Base-by-base conservation (phyloP, 2,113 vertebrate genomes). In the Perca schrenkii region DNA sequence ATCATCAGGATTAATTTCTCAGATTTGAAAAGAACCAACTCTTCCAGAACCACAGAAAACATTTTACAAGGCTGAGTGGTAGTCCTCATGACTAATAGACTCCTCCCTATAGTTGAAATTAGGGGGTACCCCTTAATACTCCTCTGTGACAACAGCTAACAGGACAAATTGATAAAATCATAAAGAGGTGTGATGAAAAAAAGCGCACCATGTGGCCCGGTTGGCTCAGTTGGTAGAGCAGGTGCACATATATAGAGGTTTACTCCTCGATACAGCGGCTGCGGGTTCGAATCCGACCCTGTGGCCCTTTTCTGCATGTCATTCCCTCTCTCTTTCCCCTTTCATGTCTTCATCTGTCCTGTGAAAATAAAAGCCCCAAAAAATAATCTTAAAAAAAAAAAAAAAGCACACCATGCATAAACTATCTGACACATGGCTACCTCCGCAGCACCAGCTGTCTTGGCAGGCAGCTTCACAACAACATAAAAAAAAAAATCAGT, bases 401-500 rank as follows among this genome's bases (percentile, higher is more conserved):
- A 13, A 52, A 34, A 28, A 50, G 28, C 58, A 34, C 15, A 69
- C 15, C 50, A n/a, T 10, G 19, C 31, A 53, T 21, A 34, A 70
- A 56, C 7, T 43, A n/a, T 28, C 34, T 25, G n/a, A 22, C 54
- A 74, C 70, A 46, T 40, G 53, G 28, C 53, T 21, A 22, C 28
- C 25, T 52, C 34, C 13, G 16, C 64, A 31, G 56, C 71, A 62
- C 17, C 54, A 67, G 69, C 71, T 61, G 53, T 31, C 46, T 36
- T 25, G 60, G 19, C 22, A 63, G 56, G 57, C 49, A 65, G 28
- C 50, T 73, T 72, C 22, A 73, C 53, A 73, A 19, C 58, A 47
- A 70, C 31, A 72, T 40, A 1, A n/a, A 56, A 56, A 36, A 17
- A 25, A 25, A 10, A 25, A 47, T 25, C 8, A 36, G n/a, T 15